Evolutionary conservation across 1,140 invertebrate genomes (phyloP), one percentile per base, ranked within the genome.

Genomic region (Eubasilissa regina): DNA sequence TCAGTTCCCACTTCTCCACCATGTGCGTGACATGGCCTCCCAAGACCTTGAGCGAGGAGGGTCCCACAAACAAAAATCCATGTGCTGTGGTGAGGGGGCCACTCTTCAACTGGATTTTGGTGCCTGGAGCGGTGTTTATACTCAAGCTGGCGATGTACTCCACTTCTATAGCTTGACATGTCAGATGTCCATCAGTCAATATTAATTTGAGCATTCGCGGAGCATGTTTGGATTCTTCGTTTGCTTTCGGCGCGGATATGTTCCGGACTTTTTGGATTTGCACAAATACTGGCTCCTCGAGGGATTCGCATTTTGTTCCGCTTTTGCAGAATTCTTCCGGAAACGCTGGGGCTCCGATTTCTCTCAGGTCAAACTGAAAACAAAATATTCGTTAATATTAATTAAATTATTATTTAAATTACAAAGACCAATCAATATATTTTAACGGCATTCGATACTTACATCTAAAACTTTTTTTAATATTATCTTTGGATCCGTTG

Each of bases 211-310:
- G 88, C 90, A 97, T 93, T 11, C 95, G 90, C 0, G 96, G 95
- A 55, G 95, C 94, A 70, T 90, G 89, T 81, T 92, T 92, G 13
- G 95, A 96, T 82, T 96, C 95, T 85, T 97, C 95, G 88, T 97
- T 96, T 48, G 92, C 93, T 88, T 97, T 97, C n/a, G 97, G 96
- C 17, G 95, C 95, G 48, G 95, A 92, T 53, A 97, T 92, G 90
- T 97, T 97, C 13, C 95, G 90, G 56, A 97, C 90, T 86, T 97
- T 95, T 86, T 95, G 94, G 83, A 98, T 93, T 91, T 98, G 97
- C 19, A 97, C 87, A 11, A 97, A 93, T 77, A 96, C 90, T 75
- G 94, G 91, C 10, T 93, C 93, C 76, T 92, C 87, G 77, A 93
- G 87, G 7, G 48, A 13, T 56, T 83, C 81, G 21, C 70, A 78